A percentile compares a stretch with the other conserved stretches of the same genome.
Evolutionary conservation across 2,797 vertebrate genomes (phyloP).

Genomic region (Diceros bicornis): DNA sequence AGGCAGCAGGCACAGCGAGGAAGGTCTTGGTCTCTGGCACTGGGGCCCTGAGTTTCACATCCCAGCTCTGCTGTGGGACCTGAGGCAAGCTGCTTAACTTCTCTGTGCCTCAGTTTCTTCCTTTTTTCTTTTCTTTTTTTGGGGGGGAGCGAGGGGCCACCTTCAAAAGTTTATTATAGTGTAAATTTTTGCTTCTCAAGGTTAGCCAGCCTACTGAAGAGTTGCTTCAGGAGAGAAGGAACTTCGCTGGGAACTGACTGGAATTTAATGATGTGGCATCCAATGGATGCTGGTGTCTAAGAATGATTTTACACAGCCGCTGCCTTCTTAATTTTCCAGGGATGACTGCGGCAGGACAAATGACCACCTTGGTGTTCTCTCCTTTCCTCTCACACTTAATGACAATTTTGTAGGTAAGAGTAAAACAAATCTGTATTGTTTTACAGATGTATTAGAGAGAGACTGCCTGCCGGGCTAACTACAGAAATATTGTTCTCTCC

Average conservation of each 20-base stretch:
- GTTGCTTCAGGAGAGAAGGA: not conserved
- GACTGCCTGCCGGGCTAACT: not conserved
- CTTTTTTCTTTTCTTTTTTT: not conserved
- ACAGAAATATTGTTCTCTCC: not conserved
- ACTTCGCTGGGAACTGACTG: not conserved
- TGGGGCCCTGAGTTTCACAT: no score
- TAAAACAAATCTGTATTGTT: not conserved
- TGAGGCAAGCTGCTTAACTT: not conserved
- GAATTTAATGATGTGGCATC: not conserved
- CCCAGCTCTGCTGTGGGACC: constrained; percentile 27
- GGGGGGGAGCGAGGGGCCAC: not conserved
- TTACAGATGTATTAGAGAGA: not conserved
- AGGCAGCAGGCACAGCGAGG: not conserved
- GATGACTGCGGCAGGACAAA: not conserved
- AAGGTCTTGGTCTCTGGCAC: not conserved
- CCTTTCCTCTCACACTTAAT: not conserved
- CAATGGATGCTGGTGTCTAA: not conserved
- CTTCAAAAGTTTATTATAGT: not conserved
- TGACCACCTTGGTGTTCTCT: not conserved
- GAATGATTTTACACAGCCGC: not conserved
- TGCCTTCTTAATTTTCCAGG: not conserved
- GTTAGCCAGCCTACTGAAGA: not conserved
- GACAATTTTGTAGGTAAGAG: not conserved
- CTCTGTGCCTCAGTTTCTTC: not conserved
- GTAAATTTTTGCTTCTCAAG: constrained; percentile 47